phyloP scores from a whole-genome alignment of 2,113 vertebrate genomes.

The Triplophysa siluroides region DNA sequence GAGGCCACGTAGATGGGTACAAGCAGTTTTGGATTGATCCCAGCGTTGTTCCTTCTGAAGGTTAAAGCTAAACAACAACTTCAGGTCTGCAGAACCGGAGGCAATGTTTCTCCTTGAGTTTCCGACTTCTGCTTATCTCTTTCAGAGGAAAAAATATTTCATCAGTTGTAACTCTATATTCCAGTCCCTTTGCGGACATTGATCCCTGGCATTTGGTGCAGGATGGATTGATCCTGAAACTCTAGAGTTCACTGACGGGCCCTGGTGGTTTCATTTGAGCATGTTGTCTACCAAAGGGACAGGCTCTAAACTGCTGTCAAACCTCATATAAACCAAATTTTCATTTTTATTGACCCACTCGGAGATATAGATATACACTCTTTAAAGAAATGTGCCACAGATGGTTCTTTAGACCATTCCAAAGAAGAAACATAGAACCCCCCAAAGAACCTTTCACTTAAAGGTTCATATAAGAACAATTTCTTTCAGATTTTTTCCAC shows the following conservation, averaged over 20 bases:
- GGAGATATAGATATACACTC: too few species aligned
- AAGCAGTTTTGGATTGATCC: not conserved
- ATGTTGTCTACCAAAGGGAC: not conserved
- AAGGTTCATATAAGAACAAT: too few species aligned
- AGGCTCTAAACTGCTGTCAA: slow-evolving; percentile 10
- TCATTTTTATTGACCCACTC: not conserved
- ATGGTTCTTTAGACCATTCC: too few species aligned
- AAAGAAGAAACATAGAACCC: too few species aligned
- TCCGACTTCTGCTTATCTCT: not conserved
- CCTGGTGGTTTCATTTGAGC: slow-evolving; percentile 1
- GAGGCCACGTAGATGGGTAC: too few species aligned
- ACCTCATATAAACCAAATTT: slow-evolving; percentile 3
- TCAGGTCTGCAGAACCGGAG: not conserved
- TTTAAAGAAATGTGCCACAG: too few species aligned
- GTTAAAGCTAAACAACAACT: not conserved
- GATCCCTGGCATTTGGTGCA: slow-evolving; percentile 64
- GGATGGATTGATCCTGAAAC: slow-evolving; percentile 69
- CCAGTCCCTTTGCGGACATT: slow-evolving; percentile 61
- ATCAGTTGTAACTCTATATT: slow-evolving; percentile 59
- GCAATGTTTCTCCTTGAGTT: slow-evolving; percentile 6
- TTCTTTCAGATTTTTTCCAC: too few species aligned
- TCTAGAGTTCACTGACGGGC: slow-evolving; percentile 52
- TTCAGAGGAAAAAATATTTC: slow-evolving; percentile 15
- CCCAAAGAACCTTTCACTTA: too few species aligned
- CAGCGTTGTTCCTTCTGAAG: not conserved